Percentiles rank a stretch among this genome's conserved stretches.
phyloP scores from a whole-genome alignment of 2,888 invertebrate species.

The Esperia sulphurella region DNA sequence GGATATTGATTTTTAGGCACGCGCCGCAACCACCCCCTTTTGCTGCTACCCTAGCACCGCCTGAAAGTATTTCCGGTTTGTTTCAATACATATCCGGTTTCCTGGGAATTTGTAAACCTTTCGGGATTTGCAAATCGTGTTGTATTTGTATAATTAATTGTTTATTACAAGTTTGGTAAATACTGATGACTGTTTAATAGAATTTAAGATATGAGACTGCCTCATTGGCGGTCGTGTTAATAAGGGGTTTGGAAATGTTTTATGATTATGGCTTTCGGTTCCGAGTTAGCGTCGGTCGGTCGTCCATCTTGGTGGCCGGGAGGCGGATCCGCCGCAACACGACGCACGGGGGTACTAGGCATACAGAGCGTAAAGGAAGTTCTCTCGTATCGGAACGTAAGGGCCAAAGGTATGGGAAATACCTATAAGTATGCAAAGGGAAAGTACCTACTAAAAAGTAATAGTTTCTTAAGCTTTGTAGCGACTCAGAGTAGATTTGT shows the following conservation, averaged over 20 bases:
- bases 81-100: conserved; percentile 24
- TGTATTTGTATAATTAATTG: not conserved
- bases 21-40: conserved; percentile 14
- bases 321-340: conserved; percentile 53
- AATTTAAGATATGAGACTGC: too few relatives aligned
- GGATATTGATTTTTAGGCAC: conserved; percentile 43
- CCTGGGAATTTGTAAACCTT: not conserved
- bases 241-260: not conserved
- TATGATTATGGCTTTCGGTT: not conserved
- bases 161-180: not conserved
- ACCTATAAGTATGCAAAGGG: not conserved
- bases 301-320: conserved; percentile 35
- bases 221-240: too few relatives aligned
- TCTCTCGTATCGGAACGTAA: not conserved
- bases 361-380: conserved; percentile 23
- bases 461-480: too few relatives aligned
- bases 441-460: too few relatives aligned
- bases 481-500: too few relatives aligned
- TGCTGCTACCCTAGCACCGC: conserved; percentile 40
- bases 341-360: conserved; percentile 49
- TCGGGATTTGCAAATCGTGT: not conserved
- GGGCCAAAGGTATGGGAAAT: not conserved
- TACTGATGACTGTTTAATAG: too few relatives aligned
- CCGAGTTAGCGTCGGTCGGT: conserved; percentile 8
- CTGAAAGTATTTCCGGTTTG: conserved; percentile 51